phyloP scores from a whole-genome alignment of 2,113 vertebrate species.

The Ageneiosus marmoratus region DNA sequence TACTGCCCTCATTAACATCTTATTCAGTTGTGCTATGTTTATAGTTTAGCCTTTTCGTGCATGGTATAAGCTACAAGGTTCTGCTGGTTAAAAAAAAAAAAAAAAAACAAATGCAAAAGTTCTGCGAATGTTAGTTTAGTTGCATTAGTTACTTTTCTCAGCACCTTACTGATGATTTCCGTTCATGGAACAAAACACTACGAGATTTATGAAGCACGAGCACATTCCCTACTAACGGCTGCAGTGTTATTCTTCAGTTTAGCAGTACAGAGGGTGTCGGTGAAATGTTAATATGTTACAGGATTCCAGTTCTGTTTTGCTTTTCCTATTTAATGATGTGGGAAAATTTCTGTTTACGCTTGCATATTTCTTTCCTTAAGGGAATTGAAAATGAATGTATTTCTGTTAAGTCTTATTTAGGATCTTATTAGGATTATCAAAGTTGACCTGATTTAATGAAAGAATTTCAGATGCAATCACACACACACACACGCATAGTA shows the following conservation, averaged over 20 bases:
- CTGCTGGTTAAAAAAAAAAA: background rate
- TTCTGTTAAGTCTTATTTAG: background rate
- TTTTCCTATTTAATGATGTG: background rate
- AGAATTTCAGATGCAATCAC: too few species aligned
- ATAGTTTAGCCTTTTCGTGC: background rate
- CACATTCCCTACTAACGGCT: constrained; percentile 28
- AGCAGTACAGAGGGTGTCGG: background rate
- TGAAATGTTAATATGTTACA: constrained; percentile 9
- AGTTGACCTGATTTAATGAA: background rate
- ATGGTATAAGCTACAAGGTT: background rate
- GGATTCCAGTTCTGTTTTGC: constrained; percentile 11
- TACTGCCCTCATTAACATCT: background rate
- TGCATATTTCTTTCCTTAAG: background rate
- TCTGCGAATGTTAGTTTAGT: background rate
- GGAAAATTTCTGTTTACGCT: constrained; percentile 3
- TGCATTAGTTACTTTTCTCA: background rate
- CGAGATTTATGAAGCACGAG: background rate
- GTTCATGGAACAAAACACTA: constrained; percentile 28
- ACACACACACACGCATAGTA: too few species aligned
- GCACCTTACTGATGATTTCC: constrained; percentile 44
- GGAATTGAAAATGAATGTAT: constrained; percentile 3
- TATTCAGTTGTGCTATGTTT: background rate
- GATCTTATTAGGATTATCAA: background rate
- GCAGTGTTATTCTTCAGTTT: constrained; percentile 11
- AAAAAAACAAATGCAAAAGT: background rate